Conservation (phyloP, 1,140 invertebrate species). For the Semibalanus balanoides region DNA sequence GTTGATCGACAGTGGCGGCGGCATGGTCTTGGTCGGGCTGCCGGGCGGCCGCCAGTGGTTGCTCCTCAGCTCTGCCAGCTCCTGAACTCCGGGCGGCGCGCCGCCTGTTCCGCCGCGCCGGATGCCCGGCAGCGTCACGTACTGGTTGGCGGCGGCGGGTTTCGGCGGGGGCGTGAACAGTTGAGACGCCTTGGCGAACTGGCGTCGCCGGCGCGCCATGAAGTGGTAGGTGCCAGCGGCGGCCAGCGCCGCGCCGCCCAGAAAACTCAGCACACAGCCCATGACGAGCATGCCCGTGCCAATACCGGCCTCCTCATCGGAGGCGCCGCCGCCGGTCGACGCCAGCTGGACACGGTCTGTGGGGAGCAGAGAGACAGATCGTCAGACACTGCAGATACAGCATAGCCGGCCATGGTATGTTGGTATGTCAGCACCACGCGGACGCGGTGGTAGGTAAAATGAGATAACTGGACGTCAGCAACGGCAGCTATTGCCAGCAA, state of each 20-base stretch:
- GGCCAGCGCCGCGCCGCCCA: constrained; percentile 32
- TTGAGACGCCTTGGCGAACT: background rate
- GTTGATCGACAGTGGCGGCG: constrained; percentile 43
- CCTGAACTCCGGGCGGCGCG: background rate
- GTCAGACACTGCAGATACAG: too few species aligned
- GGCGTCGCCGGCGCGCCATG: constrained; percentile 28
- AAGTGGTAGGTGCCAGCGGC: constrained; percentile 32
- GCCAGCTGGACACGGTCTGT: background rate
- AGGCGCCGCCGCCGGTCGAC: too few species aligned
- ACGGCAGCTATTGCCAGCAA: too few species aligned
- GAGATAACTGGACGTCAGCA: too few species aligned
- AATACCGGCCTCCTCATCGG: background rate
- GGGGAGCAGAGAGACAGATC: too few species aligned
- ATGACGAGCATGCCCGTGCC: constrained; percentile 32
- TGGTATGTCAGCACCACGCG: too few species aligned
- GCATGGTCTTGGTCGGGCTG: constrained; percentile 33
- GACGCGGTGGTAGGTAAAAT: too few species aligned
- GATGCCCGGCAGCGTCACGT: constrained; percentile 19
- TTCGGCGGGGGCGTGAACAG: background rate
- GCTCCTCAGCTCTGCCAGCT: background rate
- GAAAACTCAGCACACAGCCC: constrained; percentile 35
- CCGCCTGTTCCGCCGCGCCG: too few species aligned
- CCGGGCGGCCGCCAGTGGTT: background rate
- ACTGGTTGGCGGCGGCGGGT: constrained; percentile 19
- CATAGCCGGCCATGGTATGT: too few species aligned